Base-by-base conservation (phyloP, 2,113 vertebrate species). In the Mustelus asterias region DNA sequence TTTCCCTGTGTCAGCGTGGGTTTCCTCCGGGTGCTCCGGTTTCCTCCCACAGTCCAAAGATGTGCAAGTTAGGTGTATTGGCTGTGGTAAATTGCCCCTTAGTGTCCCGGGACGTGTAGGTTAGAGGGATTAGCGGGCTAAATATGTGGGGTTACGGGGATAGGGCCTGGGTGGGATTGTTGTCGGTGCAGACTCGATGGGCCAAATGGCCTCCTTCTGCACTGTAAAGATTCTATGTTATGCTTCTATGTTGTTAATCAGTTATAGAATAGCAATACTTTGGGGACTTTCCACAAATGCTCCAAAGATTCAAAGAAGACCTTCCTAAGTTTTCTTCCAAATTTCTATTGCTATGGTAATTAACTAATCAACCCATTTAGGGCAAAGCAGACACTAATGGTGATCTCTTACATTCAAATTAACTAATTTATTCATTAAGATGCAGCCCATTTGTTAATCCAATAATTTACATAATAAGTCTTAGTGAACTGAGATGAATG, bases 391-490 rank as follows among this genome's bases (percentile, higher is more conserved):
- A 13, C 37, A 41, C 41, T 70, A 11, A 65, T 92, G n/a, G 41
- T 60, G 48, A 58, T 89, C 10, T 48, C 24, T 60, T 60, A 89
- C 58, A 58, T 44, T 69, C 92, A 41, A 65, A n/a, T 93, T 7
- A 65, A 76, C 41, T 72, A 67, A 72, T 33, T 76, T 60, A 18
- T 60, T 95, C 29, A 95, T 65, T 76, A 95, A 72, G 72, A 29
- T 72, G n/a, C 37, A 94, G 63, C 65, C 11, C 4, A 29, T 70
- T 29, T 24, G 20, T 44, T 70, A 94, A 70, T 72, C 22, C 41
- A 29, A 67, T n/a, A 69, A 70, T 94, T 94, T 94, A 37, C 24
- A 94, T 67, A 44, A 48, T 95, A 72, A 70, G 24, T 95, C 41
- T 95, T 29, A 33, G 44, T 54, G 41, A 95, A 24, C 93, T 54